Evolutionary conservation across 1,140 invertebrate species (phyloP), one percentile per base, ranked within the genome.

Genomic region (Trypoxylus dichotomus): DNA sequence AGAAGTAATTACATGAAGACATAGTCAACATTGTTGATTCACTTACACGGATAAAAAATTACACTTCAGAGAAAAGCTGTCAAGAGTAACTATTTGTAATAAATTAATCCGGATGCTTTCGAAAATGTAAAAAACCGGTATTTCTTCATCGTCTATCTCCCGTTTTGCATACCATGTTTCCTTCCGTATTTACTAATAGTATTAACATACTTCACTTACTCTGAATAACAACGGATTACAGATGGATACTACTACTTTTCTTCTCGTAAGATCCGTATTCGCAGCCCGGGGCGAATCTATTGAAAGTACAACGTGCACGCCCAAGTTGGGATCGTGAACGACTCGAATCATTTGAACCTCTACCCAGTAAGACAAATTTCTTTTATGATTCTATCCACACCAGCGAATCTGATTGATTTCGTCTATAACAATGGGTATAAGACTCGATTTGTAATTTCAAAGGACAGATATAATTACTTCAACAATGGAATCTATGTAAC

Each of bases 301-400:
- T 68, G 60, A 68, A 68, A 68, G 60, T 68, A 68, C 24, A 8
- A 68, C 60, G 8, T 29, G 5, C 24, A 68, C 60, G 24, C 58
- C n/a, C 58, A 60, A 43, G 15, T 8, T n/a, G 58, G 21, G 58
- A 68, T 68, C 60, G 60, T 29, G 60, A 68, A 13, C 24, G 10
- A 21, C 29, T 32, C 27, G 60, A 29, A 68, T 21, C 60, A 25
- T 29, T 13, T 68, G 60, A 68, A 68, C 21, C 60, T 68, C 60
- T 25, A 68, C 60, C 60, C 27, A 68, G 60, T 68, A 68, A 68
- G 21, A 68, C 60, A 68, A 27, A 25, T 68, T 68, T 68, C 60
- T 54, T 54, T 54, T 54, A 15, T 54, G 19, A 5, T 54, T 15
- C 19, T 54, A 54, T 54, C n/a, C 60, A 68, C 60, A 21, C 24